Conservation (phyloP, 1,140 invertebrate species). For the Scaptomyza montana region DNA sequence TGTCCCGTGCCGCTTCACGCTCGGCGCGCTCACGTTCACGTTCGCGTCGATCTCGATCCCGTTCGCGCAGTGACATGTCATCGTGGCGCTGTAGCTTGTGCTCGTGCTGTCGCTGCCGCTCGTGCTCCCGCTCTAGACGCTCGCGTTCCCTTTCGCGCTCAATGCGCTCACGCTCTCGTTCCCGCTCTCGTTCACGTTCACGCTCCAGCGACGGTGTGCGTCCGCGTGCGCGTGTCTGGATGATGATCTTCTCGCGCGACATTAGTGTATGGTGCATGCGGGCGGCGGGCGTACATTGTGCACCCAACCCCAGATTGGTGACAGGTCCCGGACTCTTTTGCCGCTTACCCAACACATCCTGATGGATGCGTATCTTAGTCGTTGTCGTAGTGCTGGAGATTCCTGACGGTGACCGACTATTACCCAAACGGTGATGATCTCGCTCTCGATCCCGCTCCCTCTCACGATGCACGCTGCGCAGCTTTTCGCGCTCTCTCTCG, state of each 20-base stretch:
- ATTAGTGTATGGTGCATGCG: conserved; percentile 78
- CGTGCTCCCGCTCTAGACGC: conserved; percentile 72
- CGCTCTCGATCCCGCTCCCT: conserved; percentile 68
- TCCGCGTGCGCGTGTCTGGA: conserved; percentile 72
- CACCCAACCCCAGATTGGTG: conserved; percentile 24
- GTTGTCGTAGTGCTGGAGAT: conserved; percentile 65
- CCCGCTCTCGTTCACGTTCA: conserved; percentile 65
- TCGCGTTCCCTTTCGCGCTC: conserved; percentile 84
- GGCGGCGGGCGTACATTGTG: conserved; percentile 47
- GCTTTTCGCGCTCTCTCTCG: conserved; percentile 74
- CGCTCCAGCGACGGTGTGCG: conserved; percentile 73
- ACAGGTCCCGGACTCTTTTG: conserved; percentile 68
- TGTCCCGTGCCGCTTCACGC: conserved; percentile 85
- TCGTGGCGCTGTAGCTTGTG: conserved; percentile 63
- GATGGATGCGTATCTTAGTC: conserved; percentile 79
- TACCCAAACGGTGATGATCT: conserved; percentile 70
- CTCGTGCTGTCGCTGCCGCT: conserved; percentile 59
- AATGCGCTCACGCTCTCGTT: conserved; percentile 56
- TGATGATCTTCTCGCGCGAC: conserved; percentile 80
- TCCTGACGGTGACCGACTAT: conserved; percentile 68
- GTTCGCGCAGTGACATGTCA: conserved; percentile 83
- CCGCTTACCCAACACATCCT: conserved; percentile 74
- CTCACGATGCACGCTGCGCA: conserved; percentile 56
- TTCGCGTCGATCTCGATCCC: conserved; percentile 84
- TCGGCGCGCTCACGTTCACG: conserved; percentile 83